A percentile compares a stretch with the other conserved stretches of the same genome.
These are phyloP conservation scores for Oligia fasciuncula DNA, from an alignment of 2,888 invertebrate species.

Conservation along the genomic window DNA sequence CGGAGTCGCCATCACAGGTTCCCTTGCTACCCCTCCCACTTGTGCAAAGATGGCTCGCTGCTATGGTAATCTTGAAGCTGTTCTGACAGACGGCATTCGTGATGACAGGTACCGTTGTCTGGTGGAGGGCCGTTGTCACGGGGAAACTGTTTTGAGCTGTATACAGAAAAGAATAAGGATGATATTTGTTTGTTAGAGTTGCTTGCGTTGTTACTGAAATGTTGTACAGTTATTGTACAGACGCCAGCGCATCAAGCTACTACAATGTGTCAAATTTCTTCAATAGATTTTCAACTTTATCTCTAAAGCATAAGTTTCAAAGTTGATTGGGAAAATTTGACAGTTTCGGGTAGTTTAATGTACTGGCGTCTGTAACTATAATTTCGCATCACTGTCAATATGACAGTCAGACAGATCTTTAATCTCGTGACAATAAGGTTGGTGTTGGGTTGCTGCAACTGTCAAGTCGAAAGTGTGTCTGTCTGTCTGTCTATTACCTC, in stretches of 20 bases:
- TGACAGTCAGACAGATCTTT: neutral
- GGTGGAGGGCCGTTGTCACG: slow-evolving; percentile 56
- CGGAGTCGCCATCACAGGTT: slow-evolving; percentile 87
- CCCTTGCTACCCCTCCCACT: slow-evolving; percentile 81
- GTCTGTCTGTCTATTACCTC: too few relatives aligned
- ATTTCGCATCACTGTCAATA: neutral
- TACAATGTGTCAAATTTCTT: too few relatives aligned
- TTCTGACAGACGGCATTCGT: slow-evolving; percentile 82
- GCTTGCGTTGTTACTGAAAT: neutral
- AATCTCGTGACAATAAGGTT: neutral
- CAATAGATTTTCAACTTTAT: too few relatives aligned
- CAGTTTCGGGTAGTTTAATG: too few relatives aligned
- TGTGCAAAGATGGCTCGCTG: slow-evolving; percentile 84
- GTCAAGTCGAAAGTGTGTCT: too few relatives aligned
- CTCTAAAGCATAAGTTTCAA: too few relatives aligned
- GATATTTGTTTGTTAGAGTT: neutral
- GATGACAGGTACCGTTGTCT: slow-evolving; percentile 74
- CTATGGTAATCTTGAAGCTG: slow-evolving; percentile 79
- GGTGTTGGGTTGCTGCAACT: too few relatives aligned
- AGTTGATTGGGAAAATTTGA: too few relatives aligned
- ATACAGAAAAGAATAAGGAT: neutral
- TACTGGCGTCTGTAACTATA: too few relatives aligned
- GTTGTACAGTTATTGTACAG: neutral
- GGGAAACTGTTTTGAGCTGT: slow-evolving; percentile 74
- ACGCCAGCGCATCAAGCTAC: too few relatives aligned